Evolutionary conservation across 37 sponge, comb jelly and placozoan species (phyloP).

Genomic region (Dysidea cf. avara): DNA sequence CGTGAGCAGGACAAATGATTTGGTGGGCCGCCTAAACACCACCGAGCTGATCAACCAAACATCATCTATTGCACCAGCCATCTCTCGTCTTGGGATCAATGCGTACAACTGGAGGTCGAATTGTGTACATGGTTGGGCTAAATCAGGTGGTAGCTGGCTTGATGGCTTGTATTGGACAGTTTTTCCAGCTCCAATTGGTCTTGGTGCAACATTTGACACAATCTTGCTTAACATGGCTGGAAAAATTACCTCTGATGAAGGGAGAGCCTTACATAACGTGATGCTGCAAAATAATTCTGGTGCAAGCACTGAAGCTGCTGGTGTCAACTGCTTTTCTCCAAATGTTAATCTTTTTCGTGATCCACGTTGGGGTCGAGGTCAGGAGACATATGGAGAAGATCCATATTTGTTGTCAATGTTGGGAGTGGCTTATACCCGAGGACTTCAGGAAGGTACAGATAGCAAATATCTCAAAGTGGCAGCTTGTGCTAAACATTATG

Average conservation of each 20-base stretch:
- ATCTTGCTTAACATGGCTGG: conserved; percentile 43
- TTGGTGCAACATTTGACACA: conserved; percentile 65
- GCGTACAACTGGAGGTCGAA: conserved; percentile 85
- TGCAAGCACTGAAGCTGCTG: conserved; percentile 74
- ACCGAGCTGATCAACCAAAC: conserved; percentile 67
- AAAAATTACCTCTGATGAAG: conserved; percentile 55
- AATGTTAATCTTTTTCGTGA: conserved; percentile 83
- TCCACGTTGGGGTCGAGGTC: no score
- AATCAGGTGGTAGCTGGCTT: conserved; percentile 54
- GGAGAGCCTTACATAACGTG: conserved; percentile 73
- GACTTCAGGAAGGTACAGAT: no score
- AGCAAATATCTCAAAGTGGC: no score
- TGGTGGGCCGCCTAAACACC: conserved; percentile 45
- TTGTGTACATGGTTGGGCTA: conserved; percentile 76
- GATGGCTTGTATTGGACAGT: conserved; percentile 65
- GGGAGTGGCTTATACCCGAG: no score
- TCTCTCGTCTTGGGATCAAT: no score
- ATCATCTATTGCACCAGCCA: conserved; percentile 62
- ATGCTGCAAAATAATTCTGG: conserved; percentile 52
- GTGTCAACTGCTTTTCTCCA: conserved; percentile 82
- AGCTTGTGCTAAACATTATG: no score
- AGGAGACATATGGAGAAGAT: no score
- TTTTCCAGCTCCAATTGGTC: conserved; percentile 74
- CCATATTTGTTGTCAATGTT: no score
- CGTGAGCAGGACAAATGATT: conserved; percentile 55